Base-by-base conservation (phyloP, 2,113 vertebrate species). In the Pomatostomus ruficeps region DNA sequence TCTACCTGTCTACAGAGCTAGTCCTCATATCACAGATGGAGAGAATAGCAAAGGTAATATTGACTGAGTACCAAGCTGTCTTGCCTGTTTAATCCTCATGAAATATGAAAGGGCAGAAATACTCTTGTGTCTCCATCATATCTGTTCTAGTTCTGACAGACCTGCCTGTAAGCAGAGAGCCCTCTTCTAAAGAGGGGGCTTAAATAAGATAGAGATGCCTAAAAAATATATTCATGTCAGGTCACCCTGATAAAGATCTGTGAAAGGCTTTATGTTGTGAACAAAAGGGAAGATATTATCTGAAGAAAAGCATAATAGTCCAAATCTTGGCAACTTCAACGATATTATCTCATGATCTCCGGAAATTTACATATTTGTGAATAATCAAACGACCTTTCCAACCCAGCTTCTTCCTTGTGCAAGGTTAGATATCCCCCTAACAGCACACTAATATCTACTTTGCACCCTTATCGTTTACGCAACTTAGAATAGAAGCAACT, bases 21-120 rank as follows among this genome's bases (percentile, higher is more conserved):
- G 16, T 10, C 13, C 24, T 73, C 15, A 3, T 28, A 54, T 8
- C 12, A 25, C 0, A 1, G 42, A 71, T 33, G 10, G 25, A 1
- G 7, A 72, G 40, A 59, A 76, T 2, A 85, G 16, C 3, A 5
- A 84, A 63, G 23, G 14, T 62, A 57, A 31, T 57, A 78, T 1
- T 38, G 43, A 61, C 15, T 75, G 3, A 26, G 31, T 57, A 72
- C 42, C 9, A 46, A 61, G 19, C 10, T 65, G 12, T 80, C 66
- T 62, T 81, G n/a, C 28, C 17, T 85, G 22, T 67, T 92, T 75
- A 82, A 74, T 77, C 42, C 46, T 54, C 38, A 28, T 0, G 11
- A 73, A 58, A 58, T 40, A n/a, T 78, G 42, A 55, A 85, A 78
- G 68, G 26, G 25, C 11, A 52, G 16, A 88, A 89, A 82, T 45